These are phyloP conservation scores for Calypte anna DNA, from an alignment of 2,113 vertebrate species.

Conservation along the genomic window DNA sequence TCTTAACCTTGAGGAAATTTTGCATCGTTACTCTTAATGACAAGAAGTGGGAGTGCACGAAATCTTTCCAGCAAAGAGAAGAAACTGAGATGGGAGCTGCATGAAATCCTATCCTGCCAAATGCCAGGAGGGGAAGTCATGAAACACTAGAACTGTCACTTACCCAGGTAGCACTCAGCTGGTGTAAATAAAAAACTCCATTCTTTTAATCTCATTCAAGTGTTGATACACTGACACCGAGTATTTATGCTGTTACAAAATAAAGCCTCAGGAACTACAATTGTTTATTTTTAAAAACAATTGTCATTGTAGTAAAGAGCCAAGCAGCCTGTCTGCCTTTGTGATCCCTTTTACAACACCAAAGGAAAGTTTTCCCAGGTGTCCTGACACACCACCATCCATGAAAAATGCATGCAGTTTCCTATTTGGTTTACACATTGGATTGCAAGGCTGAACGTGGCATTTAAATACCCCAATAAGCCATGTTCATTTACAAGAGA, in stretches of 20 bases:
- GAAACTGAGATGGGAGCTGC: constrained; percentile 47
- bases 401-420: constrained; percentile 17
- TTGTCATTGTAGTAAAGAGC: not conserved
- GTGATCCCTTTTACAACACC: not conserved
- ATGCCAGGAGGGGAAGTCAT: constrained; percentile 46
- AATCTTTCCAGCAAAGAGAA: constrained; percentile 29
- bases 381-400: not conserved
- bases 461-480: not conserved
- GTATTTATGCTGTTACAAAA: not conserved
- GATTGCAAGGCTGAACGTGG: not conserved
- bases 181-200: constrained; percentile 30
- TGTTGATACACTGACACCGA: not conserved
- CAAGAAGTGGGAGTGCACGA: not conserved
- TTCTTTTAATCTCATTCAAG: not conserved
- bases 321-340: not conserved
- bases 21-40: constrained; percentile 29
- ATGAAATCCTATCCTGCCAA: constrained; percentile 43
- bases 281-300: not conserved
- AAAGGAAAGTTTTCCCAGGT: not conserved
- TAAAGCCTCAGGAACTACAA: not conserved
- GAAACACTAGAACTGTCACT: constrained; percentile 31
- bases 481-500: not conserved
- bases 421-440: not conserved
- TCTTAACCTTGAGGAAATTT: constrained; percentile 29
- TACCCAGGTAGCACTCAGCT: constrained; percentile 11